Base-by-base conservation (phyloP, 2,888 invertebrate species). In the Microchrysa polita region DNA sequence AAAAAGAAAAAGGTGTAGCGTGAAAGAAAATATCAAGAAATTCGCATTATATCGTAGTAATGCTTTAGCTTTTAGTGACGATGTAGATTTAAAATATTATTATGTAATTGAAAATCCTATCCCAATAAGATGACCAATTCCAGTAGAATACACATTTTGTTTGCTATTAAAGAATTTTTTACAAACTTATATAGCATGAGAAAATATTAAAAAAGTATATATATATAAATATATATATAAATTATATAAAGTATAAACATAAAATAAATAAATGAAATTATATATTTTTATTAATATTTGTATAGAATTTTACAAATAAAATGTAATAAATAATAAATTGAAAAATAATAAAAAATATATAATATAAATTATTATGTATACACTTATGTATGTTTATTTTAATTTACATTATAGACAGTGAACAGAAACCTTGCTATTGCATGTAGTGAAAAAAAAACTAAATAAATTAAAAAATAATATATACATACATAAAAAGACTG, bases 211-310 rank as follows among this genome's bases (percentile, higher is more conserved):
- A n/a, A n/a, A n/a, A n/a, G n/a, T n/a, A n/a, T n/a, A n/a, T n/a
- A n/a, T n/a, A n/a, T n/a, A n/a, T n/a, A n/a, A n/a, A n/a, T n/a
- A n/a, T n/a, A n/a, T n/a, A n/a, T n/a, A n/a, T n/a, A 63, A 63
- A 63, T 48, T 53, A 27, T 34, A 42, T 69, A 55, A 57, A 48
- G 48, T 65, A n/a, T n/a, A n/a, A 22, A 65, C n/a, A 5, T 18
- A 65, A 65, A 57, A 22, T 57, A 40, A 69, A 69, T 18, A 57
- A 59, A 69, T 55, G 14, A 40, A 40, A 69, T 55, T 69, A 69
- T 67, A 67, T 69, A 69, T 69, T 69, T 69, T 69, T 69, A 69
- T 69, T 69, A 69, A 69, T 42, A 69, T 69, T 69, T 69, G 69
- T 69, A 69, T 69, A 69, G 69, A 69, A 55, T 69, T 57, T 69